Evolutionary conservation across 2,797 vertebrate genomes (phyloP).

Genomic region (Hafferia zeledoni): DNA sequence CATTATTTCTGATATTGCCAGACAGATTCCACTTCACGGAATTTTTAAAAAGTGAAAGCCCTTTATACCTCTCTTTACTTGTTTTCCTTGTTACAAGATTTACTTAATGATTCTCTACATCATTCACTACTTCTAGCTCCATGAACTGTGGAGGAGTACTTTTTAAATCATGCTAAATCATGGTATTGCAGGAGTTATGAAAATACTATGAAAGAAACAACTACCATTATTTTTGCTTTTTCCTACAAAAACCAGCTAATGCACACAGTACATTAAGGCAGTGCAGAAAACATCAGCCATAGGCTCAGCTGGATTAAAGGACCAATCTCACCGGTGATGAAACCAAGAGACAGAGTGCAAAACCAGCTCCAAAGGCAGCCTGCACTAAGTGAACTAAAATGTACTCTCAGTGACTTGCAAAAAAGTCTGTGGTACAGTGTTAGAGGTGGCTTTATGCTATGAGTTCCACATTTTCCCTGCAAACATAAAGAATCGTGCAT

Average conservation of each 20-base stretch:
- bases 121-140: background rate
- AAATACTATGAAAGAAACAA: background rate
- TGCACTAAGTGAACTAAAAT: background rate
- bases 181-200: background rate
- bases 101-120: background rate
- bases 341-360: background rate
- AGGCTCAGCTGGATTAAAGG: background rate
- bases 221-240: background rate
- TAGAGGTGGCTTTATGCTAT: background rate
- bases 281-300: background rate
- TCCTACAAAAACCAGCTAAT: background rate
- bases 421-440: background rate
- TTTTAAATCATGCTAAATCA: background rate
- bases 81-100: background rate
- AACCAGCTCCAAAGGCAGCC: background rate
- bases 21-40: background rate
- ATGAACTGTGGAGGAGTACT: background rate
- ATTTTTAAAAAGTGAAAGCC: background rate
- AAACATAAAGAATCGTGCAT: background rate
- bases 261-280: rapidly evolving
- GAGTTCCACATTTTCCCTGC: background rate
- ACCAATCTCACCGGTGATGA: background rate
- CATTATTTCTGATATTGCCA: background rate
- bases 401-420: background rate
- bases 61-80: background rate